Conservation (phyloP, 2,797 vertebrate species). For the Lindbergichthys nudifrons region DNA sequence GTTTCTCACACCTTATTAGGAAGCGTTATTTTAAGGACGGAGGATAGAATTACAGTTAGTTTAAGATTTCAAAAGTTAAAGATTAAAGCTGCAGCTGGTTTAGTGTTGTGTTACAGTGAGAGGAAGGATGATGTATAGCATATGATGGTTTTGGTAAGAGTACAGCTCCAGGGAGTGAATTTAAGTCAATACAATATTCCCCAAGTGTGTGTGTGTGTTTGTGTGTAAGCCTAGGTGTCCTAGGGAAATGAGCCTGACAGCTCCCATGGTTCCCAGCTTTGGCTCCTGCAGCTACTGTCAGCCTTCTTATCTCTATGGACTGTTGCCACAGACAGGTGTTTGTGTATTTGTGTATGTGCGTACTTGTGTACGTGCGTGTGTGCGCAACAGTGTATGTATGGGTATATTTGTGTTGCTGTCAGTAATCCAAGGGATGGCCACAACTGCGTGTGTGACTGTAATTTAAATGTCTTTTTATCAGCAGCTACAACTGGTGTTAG, state of each 20-base stretch:
- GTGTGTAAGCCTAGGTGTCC: slow-evolving; percentile 54
- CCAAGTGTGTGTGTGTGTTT: slow-evolving; percentile 17
- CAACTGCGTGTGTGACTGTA: slow-evolving; percentile 16
- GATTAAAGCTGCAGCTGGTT: slow-evolving; percentile 5
- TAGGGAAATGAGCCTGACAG: slow-evolving; percentile 68
- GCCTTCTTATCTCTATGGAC: slow-evolving; percentile 68
- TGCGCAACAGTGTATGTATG: background rate
- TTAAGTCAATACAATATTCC: slow-evolving; percentile 41
- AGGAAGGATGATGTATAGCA: background rate
- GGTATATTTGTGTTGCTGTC: slow-evolving; percentile 24
- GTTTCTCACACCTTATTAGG: slow-evolving; percentile 51
- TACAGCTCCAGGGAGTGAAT: slow-evolving; percentile 24
- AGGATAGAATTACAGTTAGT: slow-evolving; percentile 29
- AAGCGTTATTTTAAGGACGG: slow-evolving; percentile 48
- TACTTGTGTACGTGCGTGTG: background rate
- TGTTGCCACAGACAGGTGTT: slow-evolving; percentile 72
- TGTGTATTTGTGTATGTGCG: slow-evolving; percentile 28
- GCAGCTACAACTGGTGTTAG: slow-evolving; percentile 17
- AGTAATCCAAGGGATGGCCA: slow-evolving; percentile 36
- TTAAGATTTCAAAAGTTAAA: slow-evolving; percentile 4
- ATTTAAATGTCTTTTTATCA: slow-evolving; percentile 22
- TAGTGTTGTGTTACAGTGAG: background rate
- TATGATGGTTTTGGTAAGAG: slow-evolving; percentile 11
- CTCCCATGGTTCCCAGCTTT: slow-evolving; percentile 66
- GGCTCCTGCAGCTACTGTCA: slow-evolving; percentile 74